Base-by-base conservation (phyloP, 2,888 invertebrate species). In the Machimus rusticus region DNA sequence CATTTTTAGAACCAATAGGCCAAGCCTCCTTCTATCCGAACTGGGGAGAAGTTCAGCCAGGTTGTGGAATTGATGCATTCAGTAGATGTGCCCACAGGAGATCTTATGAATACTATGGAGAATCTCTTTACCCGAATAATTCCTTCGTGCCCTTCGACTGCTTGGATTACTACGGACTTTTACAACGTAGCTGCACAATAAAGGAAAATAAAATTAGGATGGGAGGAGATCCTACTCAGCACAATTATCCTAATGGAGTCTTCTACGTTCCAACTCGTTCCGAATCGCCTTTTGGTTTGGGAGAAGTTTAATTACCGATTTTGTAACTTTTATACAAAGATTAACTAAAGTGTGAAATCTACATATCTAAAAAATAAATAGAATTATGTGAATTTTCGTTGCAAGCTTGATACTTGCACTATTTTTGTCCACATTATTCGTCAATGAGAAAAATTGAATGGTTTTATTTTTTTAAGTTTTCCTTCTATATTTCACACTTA, bases 11-110 rank as follows among this genome's bases (percentile, higher is more conserved):
- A 55, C 81, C 81, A 2, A 14, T 81, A 23, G 81, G 81, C 0
- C 46, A 81, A 14, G 93, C 93, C 90, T 92, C 93, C 90, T 93
- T 94, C 91, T 94, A 94, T 93, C 93, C 93, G 91, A 94, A 93
- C 92, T 92, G 92, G 88, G 92, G 93, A 90, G 93, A 93, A 91
- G 92, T 93, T 91, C 94, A 94, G 92, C 91, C 93, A 89, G 93
- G 94, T 91, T 94, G 94, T 92, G 93, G 91, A 89, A 86, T 90
- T 87, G 81, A 81, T n/a, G 14, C 31, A n/a, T 28, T 43, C 14
- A 51, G 81, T 16, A 43, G 14, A 34, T 81, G 81, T 51, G 51
- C 81, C 81, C 81, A 81, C 51, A 46, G 55, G 5, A 19, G 81
- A 28, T 23, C 81, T 1, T 92, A 92, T 77, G 31, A 89, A 51